These are phyloP conservation scores for Sycobia sp. DNA, from an alignment of 1,140 invertebrate species.

Conservation along the genomic window DNA sequence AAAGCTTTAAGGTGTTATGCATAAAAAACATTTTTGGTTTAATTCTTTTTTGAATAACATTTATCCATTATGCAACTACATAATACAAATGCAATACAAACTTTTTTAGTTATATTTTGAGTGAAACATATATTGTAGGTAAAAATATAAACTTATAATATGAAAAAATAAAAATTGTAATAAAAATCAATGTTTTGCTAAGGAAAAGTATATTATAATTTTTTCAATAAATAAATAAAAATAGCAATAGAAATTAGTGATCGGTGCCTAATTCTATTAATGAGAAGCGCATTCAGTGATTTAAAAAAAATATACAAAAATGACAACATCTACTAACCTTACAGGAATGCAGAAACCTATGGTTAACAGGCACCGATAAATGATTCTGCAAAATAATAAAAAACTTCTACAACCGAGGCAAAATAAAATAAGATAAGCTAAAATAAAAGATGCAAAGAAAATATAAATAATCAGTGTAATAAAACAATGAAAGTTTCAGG, in stretches of 20 bases:
- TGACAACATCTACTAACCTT: slow-evolving; percentile 69
- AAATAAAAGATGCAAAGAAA: slow-evolving; percentile 53
- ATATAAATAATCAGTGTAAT: slow-evolving; percentile 16
- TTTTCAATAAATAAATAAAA: not conserved
- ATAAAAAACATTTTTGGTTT: too few species aligned
- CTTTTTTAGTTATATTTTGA: too few species aligned
- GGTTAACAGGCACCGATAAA: slow-evolving; percentile 84
- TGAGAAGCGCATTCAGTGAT: slow-evolving; percentile 26
- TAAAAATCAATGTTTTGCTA: too few species aligned
- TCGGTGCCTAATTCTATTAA: slow-evolving; percentile 9
- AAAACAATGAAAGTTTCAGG: not conserved
- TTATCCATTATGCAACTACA: too few species aligned
- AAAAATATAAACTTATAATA: too few species aligned
- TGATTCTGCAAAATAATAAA: slow-evolving; percentile 84
- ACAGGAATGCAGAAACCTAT: slow-evolving; percentile 79
- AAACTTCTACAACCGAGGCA: slow-evolving; percentile 65
- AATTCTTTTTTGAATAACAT: too few species aligned
- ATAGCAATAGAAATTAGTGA: slow-evolving; percentile 11
- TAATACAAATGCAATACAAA: too few species aligned
- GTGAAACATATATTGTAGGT: too few species aligned
- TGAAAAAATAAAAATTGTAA: too few species aligned
- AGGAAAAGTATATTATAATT: too few species aligned
- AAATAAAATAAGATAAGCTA: slow-evolving; percentile 64
- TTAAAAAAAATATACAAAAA: slow-evolving; percentile 40
- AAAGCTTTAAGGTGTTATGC: too few species aligned